Evolutionary conservation across 2,797 vertebrate species (phyloP).

Genomic region (Remorina albescens): DNA sequence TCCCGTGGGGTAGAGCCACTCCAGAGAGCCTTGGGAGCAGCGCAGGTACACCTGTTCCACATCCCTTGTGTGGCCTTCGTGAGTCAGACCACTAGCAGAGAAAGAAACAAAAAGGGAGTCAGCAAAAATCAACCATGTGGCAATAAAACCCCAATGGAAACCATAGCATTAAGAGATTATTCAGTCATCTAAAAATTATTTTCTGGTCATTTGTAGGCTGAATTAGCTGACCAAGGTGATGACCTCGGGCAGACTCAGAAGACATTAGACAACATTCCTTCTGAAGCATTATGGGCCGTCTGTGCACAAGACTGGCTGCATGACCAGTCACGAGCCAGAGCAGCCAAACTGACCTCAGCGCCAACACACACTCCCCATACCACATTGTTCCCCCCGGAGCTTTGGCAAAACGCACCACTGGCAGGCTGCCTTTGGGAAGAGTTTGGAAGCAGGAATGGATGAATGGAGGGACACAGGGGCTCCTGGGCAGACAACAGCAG

Average conservation of each 20-base stretch:
- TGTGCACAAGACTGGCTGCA: conserved; percentile 79
- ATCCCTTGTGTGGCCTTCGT: conserved; percentile 93
- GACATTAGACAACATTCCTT: conserved; percentile 73
- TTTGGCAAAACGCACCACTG: conserved; percentile 78
- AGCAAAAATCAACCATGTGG: neutral
- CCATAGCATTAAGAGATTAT: conserved; percentile 48
- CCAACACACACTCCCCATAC: conserved; percentile 61
- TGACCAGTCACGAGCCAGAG: conserved; percentile 84
- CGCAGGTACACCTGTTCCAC: conserved; percentile 99
- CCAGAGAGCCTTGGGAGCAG: conserved; percentile 92
- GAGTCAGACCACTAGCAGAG: conserved; percentile 90
- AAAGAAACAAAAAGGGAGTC: conserved; percentile 15
- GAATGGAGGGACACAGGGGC: conserved; percentile 81
- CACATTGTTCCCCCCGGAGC: conserved; percentile 71
- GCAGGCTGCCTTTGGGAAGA: conserved; percentile 80
- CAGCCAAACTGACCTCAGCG: conserved; percentile 75
- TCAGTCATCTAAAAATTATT: conserved; percentile 35
- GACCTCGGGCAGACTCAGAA: conserved; percentile 55
- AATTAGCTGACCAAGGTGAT: conserved; percentile 64
- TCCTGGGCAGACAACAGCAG: conserved; percentile 80
- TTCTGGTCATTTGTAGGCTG: conserved; percentile 43
- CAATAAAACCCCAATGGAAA: neutral
- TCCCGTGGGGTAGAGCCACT: conserved; percentile 98
- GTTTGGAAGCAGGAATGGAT: conserved; percentile 77
- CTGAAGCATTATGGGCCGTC: conserved; percentile 68